phyloP scores from a whole-genome alignment of 2,113 vertebrate genomes.

The Cottus gobio region DNA sequence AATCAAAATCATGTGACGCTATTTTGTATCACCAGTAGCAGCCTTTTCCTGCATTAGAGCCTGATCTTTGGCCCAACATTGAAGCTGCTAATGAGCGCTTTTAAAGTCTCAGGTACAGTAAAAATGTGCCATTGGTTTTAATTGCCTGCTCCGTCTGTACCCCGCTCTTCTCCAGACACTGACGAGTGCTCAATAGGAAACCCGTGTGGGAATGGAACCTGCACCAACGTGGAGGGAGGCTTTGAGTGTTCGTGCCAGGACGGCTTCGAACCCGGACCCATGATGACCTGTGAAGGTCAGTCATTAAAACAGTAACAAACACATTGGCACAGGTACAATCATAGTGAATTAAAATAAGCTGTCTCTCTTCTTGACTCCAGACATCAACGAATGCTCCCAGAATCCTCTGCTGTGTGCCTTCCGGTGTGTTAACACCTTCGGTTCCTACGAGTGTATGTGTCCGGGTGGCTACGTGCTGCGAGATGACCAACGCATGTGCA shows the following conservation, averaged over 20 bases:
- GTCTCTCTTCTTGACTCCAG: slow-evolving; percentile 70
- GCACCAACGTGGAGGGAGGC: slow-evolving; percentile 92
- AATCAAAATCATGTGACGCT: not conserved
- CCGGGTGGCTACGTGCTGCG: slow-evolving; percentile 90
- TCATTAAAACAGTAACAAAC: not conserved
- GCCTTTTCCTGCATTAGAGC: not conserved
- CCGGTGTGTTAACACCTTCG: slow-evolving; percentile 94
- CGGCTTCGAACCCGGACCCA: slow-evolving; percentile 93
- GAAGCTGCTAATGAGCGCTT: slow-evolving; percentile 10
- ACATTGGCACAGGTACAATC: not conserved
- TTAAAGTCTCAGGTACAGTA: not conserved
- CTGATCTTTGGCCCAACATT: slow-evolving; percentile 2
- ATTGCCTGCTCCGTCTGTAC: slow-evolving; percentile 6
- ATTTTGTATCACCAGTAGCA: not conserved
- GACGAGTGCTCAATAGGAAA: slow-evolving; percentile 94
- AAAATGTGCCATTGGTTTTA: slow-evolving; percentile 22
- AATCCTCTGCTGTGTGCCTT: slow-evolving; percentile 96
- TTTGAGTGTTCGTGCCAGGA: slow-evolving; percentile 93
- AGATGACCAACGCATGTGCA: slow-evolving; percentile 93
- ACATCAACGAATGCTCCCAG: slow-evolving; percentile 92
- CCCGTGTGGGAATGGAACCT: slow-evolving; percentile 94
- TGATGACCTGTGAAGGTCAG: slow-evolving; percentile 94
- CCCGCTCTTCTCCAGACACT: slow-evolving; percentile 81
- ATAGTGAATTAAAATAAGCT: not conserved
- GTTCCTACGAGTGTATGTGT: slow-evolving; percentile 94